Percentiles rank a stretch among this genome's conserved stretches.
These are phyloP conservation scores for Odontomachus brunneus DNA, from an alignment of 1,140 invertebrate genomes.

Conservation along the genomic window DNA sequence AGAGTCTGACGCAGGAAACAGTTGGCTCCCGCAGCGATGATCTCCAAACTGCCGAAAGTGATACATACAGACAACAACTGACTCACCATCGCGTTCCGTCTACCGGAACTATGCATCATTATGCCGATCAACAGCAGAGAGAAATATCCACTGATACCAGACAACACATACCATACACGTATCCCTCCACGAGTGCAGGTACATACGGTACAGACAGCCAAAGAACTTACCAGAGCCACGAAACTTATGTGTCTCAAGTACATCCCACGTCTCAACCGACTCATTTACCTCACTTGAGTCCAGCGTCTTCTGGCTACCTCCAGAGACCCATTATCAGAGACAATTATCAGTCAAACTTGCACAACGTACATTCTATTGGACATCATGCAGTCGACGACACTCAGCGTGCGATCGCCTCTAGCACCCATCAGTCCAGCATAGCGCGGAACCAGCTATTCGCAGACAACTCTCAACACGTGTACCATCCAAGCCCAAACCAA, in stretches of 20 bases:
- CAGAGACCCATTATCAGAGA: constrained; percentile 12
- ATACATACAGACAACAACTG: constrained; percentile 38
- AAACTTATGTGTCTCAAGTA: constrained; percentile 6
- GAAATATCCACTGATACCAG: not conserved
- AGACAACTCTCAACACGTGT: constrained; percentile 11
- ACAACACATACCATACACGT: constrained; percentile 12
- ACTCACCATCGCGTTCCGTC: constrained; percentile 2
- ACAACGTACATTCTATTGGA: not conserved
- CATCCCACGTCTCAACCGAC: constrained; percentile 36
- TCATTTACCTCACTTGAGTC: not conserved
- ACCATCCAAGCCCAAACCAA: constrained; percentile 3
- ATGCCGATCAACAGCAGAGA: constrained; percentile 47
- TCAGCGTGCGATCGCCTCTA: not conserved
- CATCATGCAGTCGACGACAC: constrained; percentile 12
- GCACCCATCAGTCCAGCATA: constrained; percentile 23
- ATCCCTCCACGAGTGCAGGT: constrained; percentile 26
- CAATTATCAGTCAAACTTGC: constrained; percentile 18
- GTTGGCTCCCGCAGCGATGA: constrained; percentile 16
- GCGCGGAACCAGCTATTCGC: constrained; percentile 18
- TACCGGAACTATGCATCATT: constrained; percentile 24
- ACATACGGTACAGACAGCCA: constrained; percentile 36
- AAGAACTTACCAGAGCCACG: constrained; percentile 38
- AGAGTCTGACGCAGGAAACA: constrained; percentile 25
- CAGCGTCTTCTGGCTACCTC: constrained; percentile 1
- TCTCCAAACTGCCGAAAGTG: constrained; percentile 50